Evolutionary conservation across 2,888 invertebrate species (phyloP), one percentile per base, ranked within the genome.

Genomic region (Noctua fimbriata): DNA sequence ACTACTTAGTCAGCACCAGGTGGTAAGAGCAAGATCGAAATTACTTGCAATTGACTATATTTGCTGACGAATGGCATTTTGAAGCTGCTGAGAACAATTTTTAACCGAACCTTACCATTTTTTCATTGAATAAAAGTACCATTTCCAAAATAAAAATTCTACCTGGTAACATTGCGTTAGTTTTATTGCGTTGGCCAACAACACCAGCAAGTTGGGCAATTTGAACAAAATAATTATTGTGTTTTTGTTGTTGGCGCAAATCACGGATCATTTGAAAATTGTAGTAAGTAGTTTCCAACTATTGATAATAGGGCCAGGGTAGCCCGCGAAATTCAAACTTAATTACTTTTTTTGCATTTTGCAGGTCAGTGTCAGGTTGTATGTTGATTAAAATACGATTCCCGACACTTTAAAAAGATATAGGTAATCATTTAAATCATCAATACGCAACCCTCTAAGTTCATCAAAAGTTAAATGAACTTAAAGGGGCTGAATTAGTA

Each of bases 161-260:
- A 5, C 18, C 44, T 67, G 44, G 67, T 67, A 67, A 28, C 67
- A 44, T 28, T 67, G 16, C 4, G 4, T 18, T 44, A 44, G 16
- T 67, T n/a, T n/a, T 67, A n/a, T n/a, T 44, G 16, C 4, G 67
- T 67, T 67, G n/a, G 67, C n/a, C 14, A 67, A 67, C n/a, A n/a
- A n/a, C n/a, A 66, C 2, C 14, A 41, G 41, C 14, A 65, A 41
- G 66, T 14, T 41, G 24, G 36, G 65, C 36, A 65, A 65, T 24
- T 65, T 65, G 24, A 36, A 16, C 21, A 5, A 18, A 36, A 21
- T 65, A 65, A 12, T 12, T 21, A 21, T 63, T 63, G 9, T 60
- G 58, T 60, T 60, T 60, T 60, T 5, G 14, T 58, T 14, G 58
- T 58, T 14, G 14, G 60, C 16, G 28, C 6, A 28, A 16, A 28